Evolutionary conservation across 2,797 vertebrate species (phyloP), one percentile per base, ranked within the genome.

Genomic region (Poeciliopsis presidionis): DNA sequence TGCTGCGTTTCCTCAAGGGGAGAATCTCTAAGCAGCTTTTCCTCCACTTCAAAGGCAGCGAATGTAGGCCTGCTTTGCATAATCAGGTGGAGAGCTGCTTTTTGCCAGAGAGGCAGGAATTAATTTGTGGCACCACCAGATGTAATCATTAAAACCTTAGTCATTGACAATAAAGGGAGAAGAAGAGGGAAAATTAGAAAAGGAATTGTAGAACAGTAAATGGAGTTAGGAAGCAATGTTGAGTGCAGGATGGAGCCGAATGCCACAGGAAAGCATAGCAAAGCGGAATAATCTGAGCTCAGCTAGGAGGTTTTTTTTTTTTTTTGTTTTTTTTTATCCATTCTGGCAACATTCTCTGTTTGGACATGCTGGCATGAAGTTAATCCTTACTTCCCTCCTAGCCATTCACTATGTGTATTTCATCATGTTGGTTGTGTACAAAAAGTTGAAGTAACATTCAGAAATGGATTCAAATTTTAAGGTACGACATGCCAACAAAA

Each of bases 61-160:
- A 95, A 95, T 96, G 92, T 95, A 95, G 95, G 95, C 89, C 95
- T 95, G 93, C 94, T 96, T 95, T 95, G 94, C 95, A 96, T 96
- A 95, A 96, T 95, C 95, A 95, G 94, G 95, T 94, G 90, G 93
- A 91, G 94, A 95, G 90, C 94, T 94, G 93, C 93, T 93, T 95
- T 95, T 95, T 94, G 93, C 94, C 89, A 94, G 93, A 90, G 93
- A 94, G 94, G 94, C 93, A 92, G 93, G 92, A 94, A 94, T 93
- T 94, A 92, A 94, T 94, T 92, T 94, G 91, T 91, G 87, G 92
- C 88, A 91, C 88, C 87, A 90, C 91, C 93, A 95, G 94, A 95
- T 93, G 92, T 89, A 94, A 94, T 95, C 95, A 92, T 93, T 95
- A 95, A 92, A 91, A 90, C 89, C 82, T 84, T 65, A 86, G 90